Evolutionary conservation across 2,888 invertebrate genomes (phyloP).

Genomic region (Drosophila maculinotata): DNA sequence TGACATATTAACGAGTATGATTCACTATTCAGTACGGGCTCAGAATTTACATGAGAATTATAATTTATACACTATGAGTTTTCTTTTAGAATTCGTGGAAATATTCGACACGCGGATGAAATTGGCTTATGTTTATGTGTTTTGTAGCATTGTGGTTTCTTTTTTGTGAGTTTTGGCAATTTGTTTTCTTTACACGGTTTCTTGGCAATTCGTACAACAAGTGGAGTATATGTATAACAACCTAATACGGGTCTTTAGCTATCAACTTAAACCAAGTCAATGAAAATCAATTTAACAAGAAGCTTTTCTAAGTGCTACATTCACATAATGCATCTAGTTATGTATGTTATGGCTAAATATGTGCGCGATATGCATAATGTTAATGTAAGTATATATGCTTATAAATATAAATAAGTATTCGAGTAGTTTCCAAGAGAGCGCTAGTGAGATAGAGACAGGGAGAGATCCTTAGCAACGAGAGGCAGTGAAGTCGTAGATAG

Average conservation of each 20-base stretch:
- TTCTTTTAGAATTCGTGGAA: constrained; percentile 1
- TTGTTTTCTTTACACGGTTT: constrained; percentile 37
- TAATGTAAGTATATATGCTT: constrained; percentile 46
- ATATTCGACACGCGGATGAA: too few species aligned
- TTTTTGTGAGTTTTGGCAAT: constrained; percentile 62
- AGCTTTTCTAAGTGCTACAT: constrained; percentile 65
- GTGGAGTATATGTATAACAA: constrained; percentile 52
- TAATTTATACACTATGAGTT: constrained; percentile 20
- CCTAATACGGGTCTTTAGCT: constrained; percentile 30
- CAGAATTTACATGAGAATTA: constrained; percentile 20
- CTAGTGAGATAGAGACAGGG: constrained; percentile 18
- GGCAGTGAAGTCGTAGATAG: constrained; percentile 52
- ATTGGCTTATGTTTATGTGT: constrained; percentile 19
- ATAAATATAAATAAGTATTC: constrained; percentile 58
- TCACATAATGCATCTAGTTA: constrained; percentile 43
- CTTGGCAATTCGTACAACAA: constrained; percentile 64
- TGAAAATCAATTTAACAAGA: constrained; percentile 69
- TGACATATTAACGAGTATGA: constrained; percentile 22
- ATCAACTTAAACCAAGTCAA: constrained; percentile 56
- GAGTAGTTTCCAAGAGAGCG: constrained; percentile 53
- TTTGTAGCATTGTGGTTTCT: constrained; percentile 18
- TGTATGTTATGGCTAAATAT: constrained; percentile 33
- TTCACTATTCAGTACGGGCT: constrained; percentile 28
- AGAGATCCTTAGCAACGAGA: constrained; percentile 71
- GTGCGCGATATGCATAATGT: constrained; percentile 71